A percentile compares a stretch with the other conserved stretches of the same genome.
Conservation (phyloP, 92 coral and sea anemone species). For the Phenganax stokvisi region DNA sequence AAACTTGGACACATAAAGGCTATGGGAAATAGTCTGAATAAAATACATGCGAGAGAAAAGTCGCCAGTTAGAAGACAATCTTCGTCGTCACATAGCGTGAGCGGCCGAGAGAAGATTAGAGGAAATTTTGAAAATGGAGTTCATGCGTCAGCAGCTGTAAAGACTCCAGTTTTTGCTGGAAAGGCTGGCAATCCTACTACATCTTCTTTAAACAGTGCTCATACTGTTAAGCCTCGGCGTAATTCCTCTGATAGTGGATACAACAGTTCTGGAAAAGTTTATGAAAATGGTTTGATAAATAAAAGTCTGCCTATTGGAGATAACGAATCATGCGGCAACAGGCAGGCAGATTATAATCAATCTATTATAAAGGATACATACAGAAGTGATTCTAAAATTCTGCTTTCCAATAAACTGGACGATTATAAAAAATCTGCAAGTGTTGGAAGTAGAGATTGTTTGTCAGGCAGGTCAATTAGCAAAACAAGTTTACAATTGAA, state of each 20-base stretch:
- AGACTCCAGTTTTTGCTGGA: not conserved
- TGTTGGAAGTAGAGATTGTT: not conserved
- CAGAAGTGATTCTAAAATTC: not conserved
- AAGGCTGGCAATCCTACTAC: not conserved
- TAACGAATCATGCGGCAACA: not conserved
- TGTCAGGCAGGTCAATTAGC: constrained; percentile 1
- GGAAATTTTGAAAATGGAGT: constrained; percentile 16
- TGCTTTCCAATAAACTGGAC: not conserved
- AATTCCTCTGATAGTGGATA: constrained; percentile 35
- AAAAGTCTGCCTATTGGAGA: not conserved
- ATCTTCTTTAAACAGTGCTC: not conserved
- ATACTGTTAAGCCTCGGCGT: not conserved
- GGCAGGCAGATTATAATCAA: not conserved
- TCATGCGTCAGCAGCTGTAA: not conserved
- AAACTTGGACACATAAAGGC: not conserved
- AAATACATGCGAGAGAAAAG: not conserved
- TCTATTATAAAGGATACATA: not conserved
- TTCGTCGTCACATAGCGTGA: constrained; percentile 38
- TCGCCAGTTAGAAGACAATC: constrained; percentile 16
- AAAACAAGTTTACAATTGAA: constrained; percentile 12
- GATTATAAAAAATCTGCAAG: not conserved
- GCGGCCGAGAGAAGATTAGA: not conserved
- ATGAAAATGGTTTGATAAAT: not conserved
- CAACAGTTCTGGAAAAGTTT: constrained; percentile 30
- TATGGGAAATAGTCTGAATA: constrained; percentile 25